Evolutionary conservation across 2,797 vertebrate genomes (phyloP), one percentile per base, ranked within the genome.

Genomic region (Sus cebifrons): DNA sequence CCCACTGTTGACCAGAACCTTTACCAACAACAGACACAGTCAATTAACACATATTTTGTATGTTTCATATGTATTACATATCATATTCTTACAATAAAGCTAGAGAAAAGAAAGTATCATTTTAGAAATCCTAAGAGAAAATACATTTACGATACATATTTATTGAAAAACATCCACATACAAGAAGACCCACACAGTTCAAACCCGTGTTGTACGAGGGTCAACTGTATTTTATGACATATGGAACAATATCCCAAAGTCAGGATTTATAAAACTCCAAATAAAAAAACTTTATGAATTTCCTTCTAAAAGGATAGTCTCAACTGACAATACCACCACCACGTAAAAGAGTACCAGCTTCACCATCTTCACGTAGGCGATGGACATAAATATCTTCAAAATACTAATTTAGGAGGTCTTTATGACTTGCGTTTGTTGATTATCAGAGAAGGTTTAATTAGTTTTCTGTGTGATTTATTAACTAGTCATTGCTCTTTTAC

Each of bases 381-480:
- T 6, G 21, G 56, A 75, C 32, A 88, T 2, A 86, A 91, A 74
- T 68, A 85, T 75, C 78, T 67, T 83, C 20, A 54, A 89, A 94
- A 94, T 23, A 91, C 8, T 70, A 74, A 89, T 20, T 71, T 70
- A 86, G n/a, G 27, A 86, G 2, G 60, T 18, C 27, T 73, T 78
- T 60, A 79, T 29, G 70, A 58, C 56, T 86, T 91, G 32, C 20
- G 78, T 82, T 62, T 58, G 23, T 78, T 94, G 13, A 32, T 52
- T 64, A 75, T 5, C 5, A 83, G 4, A 95, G 54, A 21, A 89
- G 20, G 4, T 88, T 91, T 91, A 88, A 82, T 68, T 25, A 64
- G 40, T 71, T 74, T 92, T 83, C 70, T 23, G 29, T 0, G 1
- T 49, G 27, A 74, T 58, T 60, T 75, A 86, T 52, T 86, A 79